Conservation (phyloP, 1,140 invertebrate species). For the Euschistus heros region DNA sequence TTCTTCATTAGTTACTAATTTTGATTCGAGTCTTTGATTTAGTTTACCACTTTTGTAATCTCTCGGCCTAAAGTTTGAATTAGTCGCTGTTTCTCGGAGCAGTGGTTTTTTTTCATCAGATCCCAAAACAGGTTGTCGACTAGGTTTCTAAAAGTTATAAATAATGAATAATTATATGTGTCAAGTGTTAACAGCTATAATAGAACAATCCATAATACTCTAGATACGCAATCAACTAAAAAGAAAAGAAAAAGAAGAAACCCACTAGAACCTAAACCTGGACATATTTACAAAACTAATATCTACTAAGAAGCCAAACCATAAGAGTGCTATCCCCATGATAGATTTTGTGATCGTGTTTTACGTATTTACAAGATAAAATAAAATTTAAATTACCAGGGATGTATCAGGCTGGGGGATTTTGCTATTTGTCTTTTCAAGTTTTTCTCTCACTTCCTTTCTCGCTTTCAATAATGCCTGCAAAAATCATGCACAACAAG, state of each 20-base stretch:
- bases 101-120: no score
- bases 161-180: neutral
- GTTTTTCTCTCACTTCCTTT: conserved; percentile 10
- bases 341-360: neutral
- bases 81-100: no score
- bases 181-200: no score
- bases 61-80: neutral
- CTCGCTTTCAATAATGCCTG: conserved; percentile 26
- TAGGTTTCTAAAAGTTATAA: conserved; percentile 13
- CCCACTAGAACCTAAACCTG: no score
- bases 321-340: no score
- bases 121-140: neutral
- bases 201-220: no score
- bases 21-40: conserved; percentile 9
- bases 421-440: conserved; percentile 8
- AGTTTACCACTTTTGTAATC: neutral
- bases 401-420: conserved; percentile 10
- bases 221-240: no score
- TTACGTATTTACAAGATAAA: conserved; percentile 8
- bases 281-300: no score
- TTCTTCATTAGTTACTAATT: neutral
- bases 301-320: no score
- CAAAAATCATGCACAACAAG: conserved; percentile 19
- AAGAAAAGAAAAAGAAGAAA: no score
- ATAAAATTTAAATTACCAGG: conserved; percentile 10